A percentile compares a stretch with the other conserved stretches of the same genome.
Evolutionary conservation across 2,888 invertebrate genomes (phyloP).

Genomic region (Augiades crinisus): DNA sequence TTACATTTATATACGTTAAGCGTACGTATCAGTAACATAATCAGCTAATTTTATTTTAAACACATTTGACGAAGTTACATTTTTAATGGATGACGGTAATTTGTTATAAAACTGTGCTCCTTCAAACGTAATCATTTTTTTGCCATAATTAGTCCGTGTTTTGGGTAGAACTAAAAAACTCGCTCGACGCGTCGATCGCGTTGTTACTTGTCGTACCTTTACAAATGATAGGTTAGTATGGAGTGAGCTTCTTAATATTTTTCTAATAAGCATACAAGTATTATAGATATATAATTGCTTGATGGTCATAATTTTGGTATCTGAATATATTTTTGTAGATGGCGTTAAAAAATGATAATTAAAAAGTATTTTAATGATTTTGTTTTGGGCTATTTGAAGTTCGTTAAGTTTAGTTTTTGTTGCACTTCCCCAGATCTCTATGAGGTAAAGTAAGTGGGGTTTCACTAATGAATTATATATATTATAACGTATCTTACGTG

Average conservation of each 20-base stretch:
- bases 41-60: no score
- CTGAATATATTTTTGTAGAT: conserved; percentile 14
- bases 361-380: conserved; percentile 25
- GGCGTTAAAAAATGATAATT: conserved; percentile 24
- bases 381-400: conserved; percentile 23
- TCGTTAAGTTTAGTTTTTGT: conserved; percentile 8
- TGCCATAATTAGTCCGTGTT: neutral
- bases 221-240: conserved; percentile 10
- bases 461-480: conserved; percentile 27
- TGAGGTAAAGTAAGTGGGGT: conserved; percentile 23
- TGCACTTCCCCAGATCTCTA: conserved; percentile 25
- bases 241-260: conserved; percentile 16
- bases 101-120: no score
- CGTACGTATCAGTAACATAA: no score
- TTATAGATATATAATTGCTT: conserved; percentile 20
- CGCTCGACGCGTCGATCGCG: conserved; percentile 7
- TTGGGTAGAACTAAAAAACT: conserved; percentile 12
- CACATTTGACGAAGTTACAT: no score
- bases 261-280: conserved; percentile 23
- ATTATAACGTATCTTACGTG: conserved; percentile 18
- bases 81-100: no score
- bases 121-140: neutral
- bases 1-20: no score
- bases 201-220: neutral
- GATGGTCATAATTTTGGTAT: conserved; percentile 24